phyloP scores from a whole-genome alignment of 1,140 invertebrate species.

The Lasioglossum baleicum region DNA sequence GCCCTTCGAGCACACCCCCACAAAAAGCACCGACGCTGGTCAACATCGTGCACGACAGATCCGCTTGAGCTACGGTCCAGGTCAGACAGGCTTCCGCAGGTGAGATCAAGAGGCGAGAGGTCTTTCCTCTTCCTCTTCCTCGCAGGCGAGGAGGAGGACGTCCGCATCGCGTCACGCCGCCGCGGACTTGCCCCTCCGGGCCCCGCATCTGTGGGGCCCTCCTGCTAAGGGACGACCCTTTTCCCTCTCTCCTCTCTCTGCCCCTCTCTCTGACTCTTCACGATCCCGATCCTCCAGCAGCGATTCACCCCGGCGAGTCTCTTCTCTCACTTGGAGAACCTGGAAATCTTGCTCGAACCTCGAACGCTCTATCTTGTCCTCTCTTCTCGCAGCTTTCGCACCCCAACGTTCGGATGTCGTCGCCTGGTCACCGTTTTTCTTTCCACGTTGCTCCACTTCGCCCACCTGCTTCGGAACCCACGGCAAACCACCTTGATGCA shows the following conservation, averaged over 20 bases:
- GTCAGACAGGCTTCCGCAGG: slow-evolving; percentile 11
- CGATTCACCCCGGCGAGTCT: too few relatives aligned
- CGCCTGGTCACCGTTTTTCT: not conserved
- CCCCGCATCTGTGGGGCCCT: slow-evolving; percentile 76
- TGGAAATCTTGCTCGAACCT: not conserved
- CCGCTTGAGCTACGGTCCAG: slow-evolving; percentile 14
- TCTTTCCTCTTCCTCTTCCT: slow-evolving; percentile 67
- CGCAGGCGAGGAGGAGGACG: slow-evolving; percentile 71
- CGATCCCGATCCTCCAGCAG: too few relatives aligned
- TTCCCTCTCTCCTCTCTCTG: slow-evolving; percentile 23
- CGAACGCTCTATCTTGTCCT: not conserved
- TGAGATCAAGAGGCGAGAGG: slow-evolving; percentile 57
- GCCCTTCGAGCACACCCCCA: not conserved
- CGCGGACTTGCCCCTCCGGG: slow-evolving; percentile 74
- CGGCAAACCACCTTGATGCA: not conserved
- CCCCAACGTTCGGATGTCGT: too few relatives aligned
- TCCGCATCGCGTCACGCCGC: slow-evolving; percentile 80
- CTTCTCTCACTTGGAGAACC: too few relatives aligned
- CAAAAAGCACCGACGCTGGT: not conserved
- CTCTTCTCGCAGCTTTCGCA: not conserved
- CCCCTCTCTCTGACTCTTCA: not conserved
- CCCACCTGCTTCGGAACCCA: slow-evolving; percentile 8
- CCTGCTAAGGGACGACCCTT: slow-evolving; percentile 57
- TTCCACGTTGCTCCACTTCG: not conserved
- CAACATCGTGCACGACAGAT: slow-evolving; percentile 13